Evolutionary conservation across 64 coral and sea anemone species (phyloP).

Genomic region (Hydrozoanthus tunicans): DNA sequence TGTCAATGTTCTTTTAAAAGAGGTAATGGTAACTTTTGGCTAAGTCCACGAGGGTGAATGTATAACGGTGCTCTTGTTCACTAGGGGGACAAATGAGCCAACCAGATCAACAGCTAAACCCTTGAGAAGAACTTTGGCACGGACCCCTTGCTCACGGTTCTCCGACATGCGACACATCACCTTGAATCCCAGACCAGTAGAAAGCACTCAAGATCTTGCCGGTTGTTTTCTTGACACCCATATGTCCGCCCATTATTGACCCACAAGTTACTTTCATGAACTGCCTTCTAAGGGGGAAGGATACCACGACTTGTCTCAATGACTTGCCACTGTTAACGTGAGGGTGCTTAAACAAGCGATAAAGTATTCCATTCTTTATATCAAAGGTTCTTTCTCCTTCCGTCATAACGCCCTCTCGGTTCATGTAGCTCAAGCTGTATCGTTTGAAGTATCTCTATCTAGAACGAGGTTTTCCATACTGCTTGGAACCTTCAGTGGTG

Average conservation of each 20-base stretch:
- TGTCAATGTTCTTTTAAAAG: too few relatives aligned
- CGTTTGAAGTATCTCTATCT: neutral
- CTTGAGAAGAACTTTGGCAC: neutral
- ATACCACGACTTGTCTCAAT: neutral
- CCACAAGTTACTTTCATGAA: neutral
- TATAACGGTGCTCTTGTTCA: neutral
- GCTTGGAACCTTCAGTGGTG: too few relatives aligned
- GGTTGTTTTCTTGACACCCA: neutral
- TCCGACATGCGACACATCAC: neutral
- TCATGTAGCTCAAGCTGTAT: constrained; percentile 18
- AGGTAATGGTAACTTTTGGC: neutral
- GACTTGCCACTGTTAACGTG: neutral
- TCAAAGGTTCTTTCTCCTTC: too few relatives aligned
- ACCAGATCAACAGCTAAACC: neutral
- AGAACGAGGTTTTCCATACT: neutral
- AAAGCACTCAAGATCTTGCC: neutral
- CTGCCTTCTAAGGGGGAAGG: neutral
- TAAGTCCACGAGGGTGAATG: neutral
- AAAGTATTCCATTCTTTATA: neutral
- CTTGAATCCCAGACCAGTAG: neutral
- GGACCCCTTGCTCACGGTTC: neutral
- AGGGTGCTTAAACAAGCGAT: neutral
- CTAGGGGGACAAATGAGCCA: neutral
- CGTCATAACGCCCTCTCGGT: neutral
- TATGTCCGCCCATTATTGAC: neutral